Percentiles rank a stretch among this genome's conserved stretches.
These are phyloP conservation scores for Chesias legatella DNA, from an alignment of 2,888 invertebrate species.

Conservation along the genomic window DNA sequence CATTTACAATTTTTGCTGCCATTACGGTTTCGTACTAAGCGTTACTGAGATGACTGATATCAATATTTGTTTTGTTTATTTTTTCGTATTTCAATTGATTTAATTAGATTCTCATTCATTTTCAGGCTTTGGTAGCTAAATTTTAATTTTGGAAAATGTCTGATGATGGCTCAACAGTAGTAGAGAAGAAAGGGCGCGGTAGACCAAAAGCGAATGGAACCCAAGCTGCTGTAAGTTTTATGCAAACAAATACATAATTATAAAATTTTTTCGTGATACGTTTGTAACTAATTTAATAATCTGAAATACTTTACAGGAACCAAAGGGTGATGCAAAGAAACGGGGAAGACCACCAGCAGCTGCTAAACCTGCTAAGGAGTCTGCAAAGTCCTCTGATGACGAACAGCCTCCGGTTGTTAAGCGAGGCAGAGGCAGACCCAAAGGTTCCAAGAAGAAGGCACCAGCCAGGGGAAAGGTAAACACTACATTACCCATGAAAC, in stretches of 20 bases:
- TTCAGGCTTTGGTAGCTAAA: constrained; percentile 47
- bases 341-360: constrained; percentile 68
- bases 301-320: constrained; percentile 48
- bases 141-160: constrained; percentile 59
- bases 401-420: constrained; percentile 77
- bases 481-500: neutral
- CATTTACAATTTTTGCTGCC: constrained; percentile 1
- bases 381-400: constrained; percentile 76
- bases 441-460: constrained; percentile 77
- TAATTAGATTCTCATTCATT: constrained; percentile 21
- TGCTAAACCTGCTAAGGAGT: constrained; percentile 68
- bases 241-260: constrained; percentile 1
- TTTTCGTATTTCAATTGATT: neutral
- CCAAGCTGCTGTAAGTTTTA: constrained; percentile 43
- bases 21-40: constrained; percentile 1
- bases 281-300: neutral
- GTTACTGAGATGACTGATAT: neutral
- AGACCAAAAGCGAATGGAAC: constrained; percentile 77
- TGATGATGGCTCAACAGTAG: constrained; percentile 75
- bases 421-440: constrained; percentile 78
- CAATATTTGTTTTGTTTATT: neutral
- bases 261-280: neutral
- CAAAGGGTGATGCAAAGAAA: constrained; percentile 73
- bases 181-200: constrained; percentile 78
- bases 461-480: constrained; percentile 69